Evolutionary conservation across 2,888 invertebrate genomes (phyloP).

Genomic region (Idaea straminata): DNA sequence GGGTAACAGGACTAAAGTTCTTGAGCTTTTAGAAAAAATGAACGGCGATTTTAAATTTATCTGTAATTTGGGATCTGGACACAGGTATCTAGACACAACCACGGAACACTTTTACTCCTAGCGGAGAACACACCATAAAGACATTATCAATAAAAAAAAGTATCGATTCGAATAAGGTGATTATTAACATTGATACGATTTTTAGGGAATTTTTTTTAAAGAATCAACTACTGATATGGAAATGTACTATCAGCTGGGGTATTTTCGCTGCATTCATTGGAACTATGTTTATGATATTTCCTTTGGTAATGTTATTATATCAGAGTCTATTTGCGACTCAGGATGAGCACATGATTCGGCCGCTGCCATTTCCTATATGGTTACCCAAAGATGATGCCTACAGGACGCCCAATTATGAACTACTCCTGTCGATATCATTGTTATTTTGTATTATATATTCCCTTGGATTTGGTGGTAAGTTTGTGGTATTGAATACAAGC

Average conservation of each 20-base stretch:
- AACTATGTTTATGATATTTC: conserved; percentile 33
- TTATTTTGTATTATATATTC: conserved; percentile 32
- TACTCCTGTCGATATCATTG: conserved; percentile 41
- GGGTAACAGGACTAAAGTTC: conserved; percentile 34
- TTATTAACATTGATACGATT: conserved; percentile 16
- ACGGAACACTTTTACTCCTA: no score
- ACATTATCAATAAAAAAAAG: background rate
- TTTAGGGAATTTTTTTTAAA: conserved; percentile 52
- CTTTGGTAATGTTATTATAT: conserved; percentile 39
- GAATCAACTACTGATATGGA: conserved; percentile 56
- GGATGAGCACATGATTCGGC: conserved; percentile 46
- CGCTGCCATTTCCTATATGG: conserved; percentile 58
- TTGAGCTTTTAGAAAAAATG: conserved; percentile 43
- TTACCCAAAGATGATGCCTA: conserved; percentile 57
- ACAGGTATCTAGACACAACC: conserved; percentile 39
- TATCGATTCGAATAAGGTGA: background rate
- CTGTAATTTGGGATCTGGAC: conserved; percentile 39
- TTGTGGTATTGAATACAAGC: background rate
- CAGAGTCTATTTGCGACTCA: conserved; percentile 47
- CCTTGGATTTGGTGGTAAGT: conserved; percentile 51
- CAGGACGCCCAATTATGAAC: conserved; percentile 58
- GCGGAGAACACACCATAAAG: no score
- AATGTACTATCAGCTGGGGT: conserved; percentile 48
- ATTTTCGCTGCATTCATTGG: conserved; percentile 29
- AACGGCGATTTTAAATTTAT: conserved; percentile 48